Evolutionary conservation across 2,113 vertebrate genomes (phyloP), one percentile per base, ranked within the genome.

Genomic region (Phainopepla nitens): DNA sequence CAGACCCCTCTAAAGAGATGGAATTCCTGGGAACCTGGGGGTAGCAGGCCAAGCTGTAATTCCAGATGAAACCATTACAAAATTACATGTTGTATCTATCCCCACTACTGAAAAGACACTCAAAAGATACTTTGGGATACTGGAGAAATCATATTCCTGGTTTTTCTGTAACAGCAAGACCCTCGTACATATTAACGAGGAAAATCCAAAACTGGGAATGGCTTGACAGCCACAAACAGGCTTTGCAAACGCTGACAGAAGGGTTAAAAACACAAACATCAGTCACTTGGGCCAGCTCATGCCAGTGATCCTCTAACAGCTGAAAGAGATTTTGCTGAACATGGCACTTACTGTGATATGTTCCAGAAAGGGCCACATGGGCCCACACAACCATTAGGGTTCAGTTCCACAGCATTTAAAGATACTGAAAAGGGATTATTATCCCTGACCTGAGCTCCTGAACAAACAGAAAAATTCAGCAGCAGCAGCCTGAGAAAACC

Each of bases 281-380:
- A 42, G 3, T 28, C 31, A 3, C 45, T 11, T 21, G 51, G 36
- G 51, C 44, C 83, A 68, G 61, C 62, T 60, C 62, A 60, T 36
- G 13, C 62, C 83, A 68, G 62, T 6, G 36, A 31, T 51, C 44
- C 62, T 68, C 4, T 8, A 27, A 7, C 24, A 36, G 44, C 53
- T 36, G 33, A 15, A 15, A 7, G 45, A 53, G 53, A 22, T 36
- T 44, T 12, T 77, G 62, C 53, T 77, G 33, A 36, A 15, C 36
- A 7, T 2, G 15, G 36, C 2, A 36, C 11, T 44, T 4, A 4
- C 7, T 36, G 53, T 1, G 27, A 2, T 2, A 6, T 19, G 33
- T 39, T 36, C 45, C 69, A 64, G 23, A 28, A 45, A 47, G 18
- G 33, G 33, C 22, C 41, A 54, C 68, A 33, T 0, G 1, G 9